Base-by-base conservation (phyloP, 2,113 vertebrate genomes). In the Solea solea region DNA sequence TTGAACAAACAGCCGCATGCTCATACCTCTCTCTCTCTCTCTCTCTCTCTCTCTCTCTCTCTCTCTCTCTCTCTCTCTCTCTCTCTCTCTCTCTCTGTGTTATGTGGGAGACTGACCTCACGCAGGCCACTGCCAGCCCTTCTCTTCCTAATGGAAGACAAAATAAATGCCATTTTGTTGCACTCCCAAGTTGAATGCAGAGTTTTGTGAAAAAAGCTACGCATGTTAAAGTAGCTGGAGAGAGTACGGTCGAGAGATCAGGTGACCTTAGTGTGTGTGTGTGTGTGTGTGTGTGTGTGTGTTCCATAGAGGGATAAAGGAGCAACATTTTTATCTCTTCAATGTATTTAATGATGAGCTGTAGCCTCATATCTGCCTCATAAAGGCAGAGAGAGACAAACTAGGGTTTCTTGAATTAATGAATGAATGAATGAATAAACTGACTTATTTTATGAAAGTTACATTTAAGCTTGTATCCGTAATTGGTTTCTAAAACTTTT, bases 1-100 rank as follows among this genome's bases (percentile, higher is more conserved):
- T 83, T 84, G 79, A 86, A 83, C 76, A 86, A 87, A 85, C 85
- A 87, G 85, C 82, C 60, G 62, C 73, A 84, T 57, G 49, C 61
- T 69, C 59, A 66, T 52, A 49, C 78, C 75, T 62, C 69, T 52
- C 55, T 76, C 15, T 69, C 53, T 64, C 28, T 59, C 45, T 39
- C 25, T 49, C 21, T 52, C 44, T 68, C 57, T 63, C 40, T 61
- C 46, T 48, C 15, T 68, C 56, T 62, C 14, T 57, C 44, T 21
- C 16, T 56, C 21, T 66, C 40, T 61, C 46, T 48, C 15, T 68
- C 56, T 66, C 14, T 57, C 44, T n/a, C 16, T 56, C 21, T 46
- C 9, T 72, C 21, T 66, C n/a, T 66, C 51, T 72, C 25, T 68
- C 34, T 60, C 61, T 55, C 44, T 57, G 52, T 64, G 69, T 79